Percentiles rank a stretch among this genome's conserved stretches.
Conservation (phyloP, 1,140 invertebrate genomes). For the Ostrea edulis region DNA sequence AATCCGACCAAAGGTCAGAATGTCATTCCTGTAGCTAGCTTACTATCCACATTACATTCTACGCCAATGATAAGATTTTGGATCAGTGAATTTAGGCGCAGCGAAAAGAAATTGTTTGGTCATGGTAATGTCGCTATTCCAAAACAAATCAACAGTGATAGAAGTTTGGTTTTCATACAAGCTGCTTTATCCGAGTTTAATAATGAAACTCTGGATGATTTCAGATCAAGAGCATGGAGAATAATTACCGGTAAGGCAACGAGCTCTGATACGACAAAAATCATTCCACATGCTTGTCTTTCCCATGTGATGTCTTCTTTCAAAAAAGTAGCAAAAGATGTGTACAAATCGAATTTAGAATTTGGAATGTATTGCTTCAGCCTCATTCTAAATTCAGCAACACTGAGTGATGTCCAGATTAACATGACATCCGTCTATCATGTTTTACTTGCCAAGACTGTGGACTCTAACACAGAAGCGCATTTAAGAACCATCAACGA, state of each 20-base stretch:
- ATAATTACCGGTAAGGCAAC: not conserved
- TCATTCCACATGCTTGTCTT: slow-evolving; percentile 2
- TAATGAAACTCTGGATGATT: slow-evolving; percentile 30
- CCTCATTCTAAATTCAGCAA: slow-evolving; percentile 13
- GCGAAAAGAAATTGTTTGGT: slow-evolving; percentile 4
- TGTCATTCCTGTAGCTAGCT: not conserved
- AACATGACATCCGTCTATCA: not conserved
- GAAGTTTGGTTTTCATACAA: slow-evolving; percentile 36
- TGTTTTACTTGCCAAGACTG: not conserved
- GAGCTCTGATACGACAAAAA: not conserved
- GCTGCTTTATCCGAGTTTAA: slow-evolving; percentile 12
- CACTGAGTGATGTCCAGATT: not conserved
- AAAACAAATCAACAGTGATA: slow-evolving; percentile 19
- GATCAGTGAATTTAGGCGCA: not conserved
- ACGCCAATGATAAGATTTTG: not conserved
- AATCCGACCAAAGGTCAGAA: not conserved
- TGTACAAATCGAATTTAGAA: slow-evolving; percentile 37
- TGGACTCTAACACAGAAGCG: not conserved
- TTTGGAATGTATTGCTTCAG: slow-evolving; percentile 39
- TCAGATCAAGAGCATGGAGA: slow-evolving; percentile 11
- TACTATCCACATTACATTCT: not conserved
- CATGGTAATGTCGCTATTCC: not conserved
- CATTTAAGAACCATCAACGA: not conserved
- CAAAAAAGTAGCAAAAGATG: not conserved
- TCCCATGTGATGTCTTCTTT: slow-evolving; percentile 26